A percentile compares a stretch with the other conserved stretches of the same genome.
Evolutionary conservation across 2,113 vertebrate species (phyloP).

Genomic region (Xiphophorus couchianus): DNA sequence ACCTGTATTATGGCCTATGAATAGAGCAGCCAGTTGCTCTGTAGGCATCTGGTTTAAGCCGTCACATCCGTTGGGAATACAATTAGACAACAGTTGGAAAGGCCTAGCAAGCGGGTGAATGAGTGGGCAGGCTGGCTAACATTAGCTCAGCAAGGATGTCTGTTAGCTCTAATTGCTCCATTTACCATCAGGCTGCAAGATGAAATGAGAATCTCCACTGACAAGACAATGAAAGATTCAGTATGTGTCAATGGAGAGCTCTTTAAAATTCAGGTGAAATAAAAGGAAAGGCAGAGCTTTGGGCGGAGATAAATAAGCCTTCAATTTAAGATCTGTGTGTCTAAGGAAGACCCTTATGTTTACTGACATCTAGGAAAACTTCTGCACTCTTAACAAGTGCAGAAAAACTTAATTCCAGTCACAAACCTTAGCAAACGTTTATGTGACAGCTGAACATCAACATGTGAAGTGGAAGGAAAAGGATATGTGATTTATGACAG

Average conservation of each 20-base stretch:
- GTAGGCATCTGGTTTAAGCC: conserved; percentile 40
- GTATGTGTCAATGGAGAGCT: neutral
- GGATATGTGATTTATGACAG: too few species aligned
- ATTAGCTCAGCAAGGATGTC: conserved; percentile 54
- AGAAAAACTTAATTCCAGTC: too few species aligned
- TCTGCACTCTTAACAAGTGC: too few species aligned
- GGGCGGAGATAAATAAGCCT: neutral
- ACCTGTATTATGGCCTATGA: conserved; percentile 56
- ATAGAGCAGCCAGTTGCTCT: conserved; percentile 55
- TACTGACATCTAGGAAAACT: neutral
- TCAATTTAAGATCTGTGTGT: neutral
- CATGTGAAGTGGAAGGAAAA: too few species aligned
- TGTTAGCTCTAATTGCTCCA: conserved; percentile 58
- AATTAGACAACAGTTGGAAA: conserved; percentile 48
- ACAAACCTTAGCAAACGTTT: too few species aligned
- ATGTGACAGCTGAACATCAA: too few species aligned
- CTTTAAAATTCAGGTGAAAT: neutral
- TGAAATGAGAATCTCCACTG: conserved; percentile 13
- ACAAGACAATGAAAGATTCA: neutral
- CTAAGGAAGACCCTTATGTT: too few species aligned
- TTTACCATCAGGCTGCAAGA: conserved; percentile 44
- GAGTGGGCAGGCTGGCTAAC: conserved; percentile 50
- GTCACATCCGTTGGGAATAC: conserved; percentile 29
- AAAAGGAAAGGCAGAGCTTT: neutral
- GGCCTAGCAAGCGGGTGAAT: conserved; percentile 26